Conservation (phyloP, 2,797 vertebrate genomes). For the Acridotheres tristis region DNA sequence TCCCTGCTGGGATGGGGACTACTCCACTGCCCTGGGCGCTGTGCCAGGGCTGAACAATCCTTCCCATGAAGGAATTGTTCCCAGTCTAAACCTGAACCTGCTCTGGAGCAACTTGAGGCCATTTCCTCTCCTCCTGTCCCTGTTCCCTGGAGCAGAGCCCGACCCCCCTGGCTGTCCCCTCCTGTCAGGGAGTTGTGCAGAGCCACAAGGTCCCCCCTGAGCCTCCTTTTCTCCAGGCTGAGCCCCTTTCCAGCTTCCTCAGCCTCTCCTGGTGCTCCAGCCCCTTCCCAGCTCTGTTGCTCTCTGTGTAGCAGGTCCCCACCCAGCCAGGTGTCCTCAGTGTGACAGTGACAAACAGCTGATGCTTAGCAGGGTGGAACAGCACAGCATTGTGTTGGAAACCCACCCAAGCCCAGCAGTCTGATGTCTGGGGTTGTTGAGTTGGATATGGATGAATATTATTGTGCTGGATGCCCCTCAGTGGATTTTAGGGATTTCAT, state of each 20-base stretch:
- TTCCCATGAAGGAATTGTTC: not conserved
- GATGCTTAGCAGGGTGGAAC: not conserved
- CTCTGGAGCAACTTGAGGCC: fast-evolving
- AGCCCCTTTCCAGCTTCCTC: not conserved
- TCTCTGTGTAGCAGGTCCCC: not conserved
- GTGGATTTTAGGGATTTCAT: not conserved
- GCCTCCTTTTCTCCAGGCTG: not conserved
- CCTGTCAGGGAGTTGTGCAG: not conserved
- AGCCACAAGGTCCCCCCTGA: not conserved
- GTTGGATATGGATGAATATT: not conserved
- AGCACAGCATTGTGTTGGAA: not conserved
- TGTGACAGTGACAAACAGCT: not conserved
- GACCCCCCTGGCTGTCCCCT: fast-evolving
- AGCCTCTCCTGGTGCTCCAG: not conserved
- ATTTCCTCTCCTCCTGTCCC: fast-evolving
- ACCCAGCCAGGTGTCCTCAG: not conserved
- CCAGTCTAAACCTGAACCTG: too few relatives aligned
- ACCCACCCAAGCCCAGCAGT: not conserved
- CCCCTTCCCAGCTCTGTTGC: not conserved
- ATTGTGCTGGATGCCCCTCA: not conserved
- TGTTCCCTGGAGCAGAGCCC: not conserved
- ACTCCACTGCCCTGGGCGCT: not conserved
- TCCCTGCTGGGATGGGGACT: fast-evolving
- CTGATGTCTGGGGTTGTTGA: not conserved
- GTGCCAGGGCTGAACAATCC: not conserved